phyloP scores from a whole-genome alignment of 2,113 vertebrate genomes.

The Pungitius pungitius region DNA sequence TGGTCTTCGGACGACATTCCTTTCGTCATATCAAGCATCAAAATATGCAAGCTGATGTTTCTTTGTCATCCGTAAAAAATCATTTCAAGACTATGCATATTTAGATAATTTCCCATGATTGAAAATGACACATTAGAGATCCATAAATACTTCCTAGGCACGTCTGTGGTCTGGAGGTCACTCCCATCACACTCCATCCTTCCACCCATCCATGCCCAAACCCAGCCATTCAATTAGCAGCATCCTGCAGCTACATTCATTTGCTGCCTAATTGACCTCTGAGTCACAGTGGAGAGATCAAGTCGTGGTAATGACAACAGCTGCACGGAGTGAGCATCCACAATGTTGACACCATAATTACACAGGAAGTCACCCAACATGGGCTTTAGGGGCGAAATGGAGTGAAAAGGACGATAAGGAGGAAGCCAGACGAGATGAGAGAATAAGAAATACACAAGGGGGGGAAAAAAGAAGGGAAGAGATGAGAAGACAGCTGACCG shows the following conservation, averaged over 20 bases:
- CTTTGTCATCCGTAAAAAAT: not conserved
- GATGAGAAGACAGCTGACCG: conserved; percentile 46
- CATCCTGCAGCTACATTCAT: conserved; percentile 62
- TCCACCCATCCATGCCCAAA: conserved; percentile 37
- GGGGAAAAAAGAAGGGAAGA: not conserved
- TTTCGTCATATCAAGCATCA: not conserved
- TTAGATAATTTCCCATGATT: not conserved
- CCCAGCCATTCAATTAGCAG: conserved; percentile 63
- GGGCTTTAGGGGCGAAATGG: conserved; percentile 34
- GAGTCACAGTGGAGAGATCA: conserved; percentile 59
- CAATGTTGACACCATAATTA: conserved; percentile 56
- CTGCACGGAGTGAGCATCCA: conserved; percentile 43
- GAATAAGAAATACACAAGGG: conserved; percentile 21
- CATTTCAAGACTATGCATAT: not conserved
- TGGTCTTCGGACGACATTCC: not conserved
- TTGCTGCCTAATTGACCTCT: conserved; percentile 70
- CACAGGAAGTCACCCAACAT: conserved; percentile 45
- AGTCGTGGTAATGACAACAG: conserved; percentile 56
- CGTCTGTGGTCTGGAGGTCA: conserved; percentile 29
- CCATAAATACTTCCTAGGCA: not conserved
- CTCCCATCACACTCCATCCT: conserved; percentile 22
- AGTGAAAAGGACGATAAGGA: conserved; percentile 32
- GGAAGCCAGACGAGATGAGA: not conserved
- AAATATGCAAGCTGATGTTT: not conserved
- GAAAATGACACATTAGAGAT: not conserved